Evolutionary conservation across 1,140 invertebrate species (phyloP).

Genomic region (Cataglyphis hispanica): DNA sequence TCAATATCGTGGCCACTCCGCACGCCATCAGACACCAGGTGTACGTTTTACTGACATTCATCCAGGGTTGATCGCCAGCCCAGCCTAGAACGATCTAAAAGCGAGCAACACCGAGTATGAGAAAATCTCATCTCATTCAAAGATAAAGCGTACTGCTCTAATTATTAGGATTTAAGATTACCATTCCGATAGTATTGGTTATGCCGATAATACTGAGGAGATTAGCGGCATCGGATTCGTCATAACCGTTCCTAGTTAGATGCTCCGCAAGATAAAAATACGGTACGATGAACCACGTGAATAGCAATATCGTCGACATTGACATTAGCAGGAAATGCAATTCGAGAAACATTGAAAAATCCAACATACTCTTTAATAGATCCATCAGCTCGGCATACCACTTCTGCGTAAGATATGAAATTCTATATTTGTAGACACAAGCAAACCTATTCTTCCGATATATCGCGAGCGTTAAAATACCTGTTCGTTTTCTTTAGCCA

Average conservation of each 20-base stretch:
- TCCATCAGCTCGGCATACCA: conserved; percentile 92
- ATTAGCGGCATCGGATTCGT: conserved; percentile 91
- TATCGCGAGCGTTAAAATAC: conserved; percentile 77
- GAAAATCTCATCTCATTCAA: background rate
- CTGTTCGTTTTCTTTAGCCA: conserved; percentile 92
- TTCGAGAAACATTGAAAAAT: conserved; percentile 93
- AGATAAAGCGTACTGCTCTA: background rate
- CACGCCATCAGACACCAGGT: conserved; percentile 92
- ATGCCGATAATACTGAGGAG: conserved; percentile 94
- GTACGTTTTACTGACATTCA: conserved; percentile 94
- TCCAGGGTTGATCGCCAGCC: conserved; percentile 95
- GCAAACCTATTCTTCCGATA: background rate
- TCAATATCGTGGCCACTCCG: conserved; percentile 90
- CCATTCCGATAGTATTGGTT: conserved; percentile 96
- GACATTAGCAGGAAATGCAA: conserved; percentile 93
- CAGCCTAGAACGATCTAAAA: conserved; percentile 93
- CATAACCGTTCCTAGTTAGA: conserved; percentile 88
- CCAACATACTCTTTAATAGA: conserved; percentile 91
- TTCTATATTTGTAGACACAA: background rate
- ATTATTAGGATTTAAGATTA: conserved; percentile 81
- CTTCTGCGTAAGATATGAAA: conserved; percentile 87
- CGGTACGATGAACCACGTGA: conserved; percentile 96
- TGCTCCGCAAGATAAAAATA: conserved; percentile 95
- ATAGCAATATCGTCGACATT: conserved; percentile 93
- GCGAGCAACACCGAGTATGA: conserved; percentile 30